These are phyloP conservation scores for Agapostemon virescens DNA, from an alignment of 2,888 invertebrate species.

Conservation along the genomic window DNA sequence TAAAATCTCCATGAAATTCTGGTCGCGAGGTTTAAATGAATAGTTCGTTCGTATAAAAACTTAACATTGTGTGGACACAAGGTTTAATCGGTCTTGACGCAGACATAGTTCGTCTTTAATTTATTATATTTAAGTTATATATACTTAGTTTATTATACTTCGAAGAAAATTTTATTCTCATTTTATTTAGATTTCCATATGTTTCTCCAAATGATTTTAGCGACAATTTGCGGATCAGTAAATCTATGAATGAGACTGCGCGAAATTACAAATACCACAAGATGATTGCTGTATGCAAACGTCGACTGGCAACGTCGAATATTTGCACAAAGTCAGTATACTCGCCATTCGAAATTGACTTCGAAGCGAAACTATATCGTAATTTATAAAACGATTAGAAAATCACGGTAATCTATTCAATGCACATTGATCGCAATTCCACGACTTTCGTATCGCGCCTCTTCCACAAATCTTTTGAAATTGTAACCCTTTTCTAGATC, in stretches of 20 bases:
- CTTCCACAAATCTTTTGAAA: background rate
- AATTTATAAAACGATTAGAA: background rate
- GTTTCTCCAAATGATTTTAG: background rate
- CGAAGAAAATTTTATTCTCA: background rate
- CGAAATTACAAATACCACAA: too few relatives aligned
- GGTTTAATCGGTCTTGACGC: background rate
- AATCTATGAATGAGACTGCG: background rate
- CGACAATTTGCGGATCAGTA: background rate
- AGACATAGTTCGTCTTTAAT: background rate
- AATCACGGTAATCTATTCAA: background rate
- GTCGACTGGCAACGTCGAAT: background rate
- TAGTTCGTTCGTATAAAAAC: background rate
- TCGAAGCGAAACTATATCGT: background rate
- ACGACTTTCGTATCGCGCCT: background rate
- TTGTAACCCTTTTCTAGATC: background rate
- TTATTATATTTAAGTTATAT: too few relatives aligned
- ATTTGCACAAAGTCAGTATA: background rate
- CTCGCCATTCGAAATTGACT: background rate
- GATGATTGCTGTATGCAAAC: too few relatives aligned
- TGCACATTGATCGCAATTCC: background rate
- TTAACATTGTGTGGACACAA: background rate
- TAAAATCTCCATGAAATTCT: background rate
- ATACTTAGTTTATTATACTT: too few relatives aligned
- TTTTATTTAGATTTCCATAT: background rate
- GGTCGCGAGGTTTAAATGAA: background rate